A percentile compares a stretch with the other conserved stretches of the same genome.
Conservation (phyloP, 2,113 vertebrate species). For the Entelurus aequoreus region DNA sequence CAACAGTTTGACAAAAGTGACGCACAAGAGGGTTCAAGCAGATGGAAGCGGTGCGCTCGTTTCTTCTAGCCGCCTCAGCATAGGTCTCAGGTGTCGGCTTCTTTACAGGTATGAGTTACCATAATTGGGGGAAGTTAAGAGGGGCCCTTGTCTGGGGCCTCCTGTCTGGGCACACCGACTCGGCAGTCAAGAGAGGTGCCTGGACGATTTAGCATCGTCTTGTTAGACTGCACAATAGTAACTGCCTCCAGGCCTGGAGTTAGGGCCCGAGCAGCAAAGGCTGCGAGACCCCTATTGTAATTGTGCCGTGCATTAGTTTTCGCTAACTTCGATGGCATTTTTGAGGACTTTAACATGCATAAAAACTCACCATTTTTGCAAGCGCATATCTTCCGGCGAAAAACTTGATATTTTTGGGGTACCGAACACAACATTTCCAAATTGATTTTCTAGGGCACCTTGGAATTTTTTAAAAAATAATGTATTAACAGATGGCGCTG, state of each 20-base stretch:
- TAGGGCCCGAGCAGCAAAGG: too few species aligned
- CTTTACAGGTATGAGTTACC: constrained; percentile 71
- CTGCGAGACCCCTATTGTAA: too few species aligned
- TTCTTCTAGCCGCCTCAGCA: constrained; percentile 51
- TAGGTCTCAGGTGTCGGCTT: constrained; percentile 66
- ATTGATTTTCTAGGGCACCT: too few species aligned
- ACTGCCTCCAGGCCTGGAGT: constrained; percentile 55
- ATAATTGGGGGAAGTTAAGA: constrained; percentile 68
- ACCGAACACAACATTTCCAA: too few species aligned
- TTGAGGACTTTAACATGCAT: too few species aligned
- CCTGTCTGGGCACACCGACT: constrained; percentile 71
- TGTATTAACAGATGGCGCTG: too few species aligned
- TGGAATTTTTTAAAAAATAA: too few species aligned
- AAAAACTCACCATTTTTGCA: too few species aligned
- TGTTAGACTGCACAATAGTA: constrained; percentile 72
- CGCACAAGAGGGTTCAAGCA: constrained; percentile 53
- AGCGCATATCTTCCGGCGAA: too few species aligned
- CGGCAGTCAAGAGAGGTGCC: constrained; percentile 64
- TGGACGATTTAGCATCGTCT: constrained; percentile 58
- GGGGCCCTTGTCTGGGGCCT: constrained; percentile 66
- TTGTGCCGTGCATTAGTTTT: too few species aligned
- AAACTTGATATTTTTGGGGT: too few species aligned
- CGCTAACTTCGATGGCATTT: too few species aligned
- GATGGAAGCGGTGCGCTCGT: constrained; percentile 34
- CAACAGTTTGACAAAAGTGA: constrained; percentile 67